Percentiles rank a stretch among this genome's conserved stretches.
Evolutionary conservation across 2,113 vertebrate genomes (phyloP).

Genomic region (Scomber colias): DNA sequence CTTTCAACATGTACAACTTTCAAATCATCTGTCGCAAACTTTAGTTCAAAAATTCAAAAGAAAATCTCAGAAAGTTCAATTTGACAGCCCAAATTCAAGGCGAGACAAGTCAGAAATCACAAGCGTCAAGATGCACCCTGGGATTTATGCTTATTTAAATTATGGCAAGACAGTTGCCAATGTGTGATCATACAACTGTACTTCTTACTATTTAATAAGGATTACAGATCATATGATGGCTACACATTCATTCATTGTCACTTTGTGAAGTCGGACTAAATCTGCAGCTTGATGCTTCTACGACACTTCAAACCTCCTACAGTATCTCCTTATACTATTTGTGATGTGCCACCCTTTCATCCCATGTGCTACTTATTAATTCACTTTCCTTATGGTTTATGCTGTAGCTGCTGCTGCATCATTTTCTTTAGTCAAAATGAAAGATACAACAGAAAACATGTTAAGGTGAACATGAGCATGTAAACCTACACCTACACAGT

Average conservation of each 20-base stretch:
- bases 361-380: slow-evolving; percentile 11
- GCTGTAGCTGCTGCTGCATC: slow-evolving; percentile 17
- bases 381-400: background rate
- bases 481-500: background rate
- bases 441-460: background rate
- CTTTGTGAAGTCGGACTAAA: slow-evolving; percentile 23
- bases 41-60: slow-evolving; percentile 55
- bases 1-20: slow-evolving; percentile 58
- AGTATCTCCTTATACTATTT: slow-evolving; percentile 11
- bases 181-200: slow-evolving; percentile 8
- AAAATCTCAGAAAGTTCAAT: slow-evolving; percentile 34
- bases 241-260: background rate
- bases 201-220: background rate
- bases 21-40: slow-evolving; percentile 61
- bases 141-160: slow-evolving; percentile 6
- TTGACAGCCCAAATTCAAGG: slow-evolving; percentile 41
- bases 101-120: slow-evolving; percentile 16
- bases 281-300: slow-evolving; percentile 18
- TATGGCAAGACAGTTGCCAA: background rate
- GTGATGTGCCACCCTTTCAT: slow-evolving; percentile 44
- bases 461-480: background rate
- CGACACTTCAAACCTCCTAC: slow-evolving; percentile 31
- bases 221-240: background rate
- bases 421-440: slow-evolving; percentile 36
- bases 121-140: background rate